phyloP scores from a whole-genome alignment of 2,113 vertebrate species.

The Leucosticte australis region DNA sequence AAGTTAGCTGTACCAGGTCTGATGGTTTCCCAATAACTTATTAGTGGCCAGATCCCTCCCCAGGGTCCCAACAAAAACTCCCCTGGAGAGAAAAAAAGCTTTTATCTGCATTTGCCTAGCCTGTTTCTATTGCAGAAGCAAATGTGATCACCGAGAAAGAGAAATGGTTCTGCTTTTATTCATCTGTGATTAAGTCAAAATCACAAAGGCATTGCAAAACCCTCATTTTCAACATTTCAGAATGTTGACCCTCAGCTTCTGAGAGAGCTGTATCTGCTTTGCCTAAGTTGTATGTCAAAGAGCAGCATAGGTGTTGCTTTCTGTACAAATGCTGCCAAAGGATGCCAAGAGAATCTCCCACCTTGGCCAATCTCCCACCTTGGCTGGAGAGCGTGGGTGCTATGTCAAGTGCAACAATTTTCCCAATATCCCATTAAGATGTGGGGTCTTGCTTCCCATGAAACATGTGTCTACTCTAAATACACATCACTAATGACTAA shows the following conservation, averaged over 20 bases:
- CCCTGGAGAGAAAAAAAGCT: not conserved
- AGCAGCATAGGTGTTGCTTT: not conserved
- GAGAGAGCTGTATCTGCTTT: not conserved
- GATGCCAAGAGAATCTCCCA: not conserved
- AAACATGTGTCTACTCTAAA: not conserved
- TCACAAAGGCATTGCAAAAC: not conserved
- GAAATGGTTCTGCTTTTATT: not conserved
- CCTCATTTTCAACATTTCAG: not conserved
- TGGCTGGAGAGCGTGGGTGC: rapidly evolving
- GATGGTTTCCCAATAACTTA: not conserved
- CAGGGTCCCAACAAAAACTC: not conserved
- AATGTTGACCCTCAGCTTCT: not conserved
- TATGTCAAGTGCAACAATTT: not conserved
- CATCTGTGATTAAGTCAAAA: not conserved
- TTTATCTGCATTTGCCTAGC: not conserved
- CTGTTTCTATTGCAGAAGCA: not conserved
- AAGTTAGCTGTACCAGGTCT: not conserved
- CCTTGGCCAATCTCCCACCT: not conserved
- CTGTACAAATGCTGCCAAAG: not conserved
- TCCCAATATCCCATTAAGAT: not conserved
- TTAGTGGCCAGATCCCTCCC: not conserved
- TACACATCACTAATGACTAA: not conserved
- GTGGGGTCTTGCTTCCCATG: not conserved
- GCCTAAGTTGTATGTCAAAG: not conserved
- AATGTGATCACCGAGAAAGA: not conserved